A percentile compares a stretch with the other conserved stretches of the same genome.
Conservation (phyloP, 2,888 invertebrate species). For the Diachrysia chrysitis region DNA sequence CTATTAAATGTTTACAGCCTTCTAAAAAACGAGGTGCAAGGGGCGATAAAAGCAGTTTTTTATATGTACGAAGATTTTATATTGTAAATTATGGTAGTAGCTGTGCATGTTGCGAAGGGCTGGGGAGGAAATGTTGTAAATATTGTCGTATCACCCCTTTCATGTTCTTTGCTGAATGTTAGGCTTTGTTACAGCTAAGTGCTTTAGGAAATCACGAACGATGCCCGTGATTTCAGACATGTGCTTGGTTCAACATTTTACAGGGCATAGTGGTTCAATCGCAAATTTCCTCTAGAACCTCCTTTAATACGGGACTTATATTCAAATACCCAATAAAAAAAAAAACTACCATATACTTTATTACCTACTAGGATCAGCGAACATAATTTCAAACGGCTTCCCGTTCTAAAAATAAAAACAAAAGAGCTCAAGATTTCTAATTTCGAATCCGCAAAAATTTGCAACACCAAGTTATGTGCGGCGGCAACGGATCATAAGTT, state of each 20-base stretch:
- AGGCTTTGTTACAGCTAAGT: not conserved
- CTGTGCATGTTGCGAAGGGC: conserved; percentile 13
- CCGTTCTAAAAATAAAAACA: not conserved
- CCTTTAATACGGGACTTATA: too few relatives aligned
- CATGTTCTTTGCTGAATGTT: not conserved
- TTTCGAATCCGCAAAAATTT: conserved; percentile 48
- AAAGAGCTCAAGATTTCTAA: conserved; percentile 33
- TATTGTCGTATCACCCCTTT: conserved; percentile 1
- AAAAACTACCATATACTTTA: not conserved
- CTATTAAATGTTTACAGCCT: conserved; percentile 85
- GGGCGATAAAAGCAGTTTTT: conserved; percentile 65
- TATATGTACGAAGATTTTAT: conserved; percentile 56
- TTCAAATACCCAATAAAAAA: not conserved
- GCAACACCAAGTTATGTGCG: conserved; percentile 43
- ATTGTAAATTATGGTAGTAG: conserved; percentile 50
- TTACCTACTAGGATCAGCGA: conserved; percentile 2
- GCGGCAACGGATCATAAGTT: conserved; percentile 52
- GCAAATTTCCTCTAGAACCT: too few relatives aligned
- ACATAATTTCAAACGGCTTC: not conserved
- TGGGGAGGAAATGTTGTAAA: not conserved
- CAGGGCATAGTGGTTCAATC: too few relatives aligned
- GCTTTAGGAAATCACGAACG: not conserved
- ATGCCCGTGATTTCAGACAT: not conserved
- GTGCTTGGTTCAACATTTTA: too few relatives aligned
- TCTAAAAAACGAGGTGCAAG: conserved; percentile 69